A percentile compares a stretch with the other conserved stretches of the same genome.
Conservation (phyloP, 2,113 vertebrate species). For the Forbesichthys papilliferus region DNA sequence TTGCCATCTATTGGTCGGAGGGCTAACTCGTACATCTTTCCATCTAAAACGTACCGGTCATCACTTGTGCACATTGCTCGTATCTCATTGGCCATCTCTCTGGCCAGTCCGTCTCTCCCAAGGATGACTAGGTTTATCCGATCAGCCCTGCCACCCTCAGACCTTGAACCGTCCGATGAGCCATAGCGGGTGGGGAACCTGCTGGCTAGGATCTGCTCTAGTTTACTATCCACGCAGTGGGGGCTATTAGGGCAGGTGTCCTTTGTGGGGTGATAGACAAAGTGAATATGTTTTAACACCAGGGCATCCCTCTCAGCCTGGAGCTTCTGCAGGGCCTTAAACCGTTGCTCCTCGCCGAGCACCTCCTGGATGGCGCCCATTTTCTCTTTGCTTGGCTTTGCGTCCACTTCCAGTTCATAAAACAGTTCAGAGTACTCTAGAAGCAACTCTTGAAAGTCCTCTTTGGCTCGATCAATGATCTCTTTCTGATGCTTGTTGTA, state of each 20-base stretch:
- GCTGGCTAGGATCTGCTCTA: constrained; percentile 87
- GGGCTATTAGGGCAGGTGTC: constrained; percentile 92
- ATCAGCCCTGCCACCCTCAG: constrained; percentile 79
- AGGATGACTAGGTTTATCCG: constrained; percentile 93
- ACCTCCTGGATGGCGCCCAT: constrained; percentile 97
- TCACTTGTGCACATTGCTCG: constrained; percentile 92
- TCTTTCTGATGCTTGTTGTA: constrained; percentile 94
- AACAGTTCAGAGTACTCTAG: constrained; percentile 97
- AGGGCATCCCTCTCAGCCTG: constrained; percentile 95
- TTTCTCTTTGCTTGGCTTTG: constrained; percentile 98
- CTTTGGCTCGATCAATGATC: constrained; percentile 93
- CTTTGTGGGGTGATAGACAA: constrained; percentile 96
- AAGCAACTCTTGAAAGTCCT: constrained; percentile 96
- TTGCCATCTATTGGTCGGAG: constrained; percentile 95
- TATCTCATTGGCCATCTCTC: constrained; percentile 95
- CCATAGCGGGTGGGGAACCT: constrained; percentile 82
- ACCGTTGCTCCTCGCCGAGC: constrained; percentile 90
- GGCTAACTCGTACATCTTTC: constrained; percentile 90
- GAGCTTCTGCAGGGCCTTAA: constrained; percentile 93
- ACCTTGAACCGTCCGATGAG: constrained; percentile 78
- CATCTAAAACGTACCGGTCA: constrained; percentile 90
- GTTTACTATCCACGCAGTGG: constrained; percentile 85
- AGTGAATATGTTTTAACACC: constrained; percentile 97
- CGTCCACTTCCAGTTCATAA: constrained; percentile 95
- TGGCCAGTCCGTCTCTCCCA: constrained; percentile 91